phyloP scores from a whole-genome alignment of 2,888 invertebrate species.

The Watsonalla binaria region DNA sequence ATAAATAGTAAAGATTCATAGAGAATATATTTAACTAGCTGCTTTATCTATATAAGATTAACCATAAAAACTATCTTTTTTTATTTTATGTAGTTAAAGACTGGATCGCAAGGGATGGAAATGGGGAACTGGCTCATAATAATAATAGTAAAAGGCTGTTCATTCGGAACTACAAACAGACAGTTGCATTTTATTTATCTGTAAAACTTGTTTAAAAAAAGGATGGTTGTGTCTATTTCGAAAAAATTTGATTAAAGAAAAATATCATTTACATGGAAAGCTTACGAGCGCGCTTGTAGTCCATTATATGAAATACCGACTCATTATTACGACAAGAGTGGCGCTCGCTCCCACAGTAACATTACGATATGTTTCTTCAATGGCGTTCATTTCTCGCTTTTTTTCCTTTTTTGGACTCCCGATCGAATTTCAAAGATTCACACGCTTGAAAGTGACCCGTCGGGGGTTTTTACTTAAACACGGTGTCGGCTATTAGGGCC shows the following conservation, averaged over 20 bases:
- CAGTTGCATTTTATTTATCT: too few relatives aligned
- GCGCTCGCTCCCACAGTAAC: conserved; percentile 59
- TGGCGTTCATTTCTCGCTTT: conserved; percentile 39
- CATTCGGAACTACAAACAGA: too few relatives aligned
- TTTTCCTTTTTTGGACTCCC: conserved; percentile 25
- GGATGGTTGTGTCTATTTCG: too few relatives aligned
- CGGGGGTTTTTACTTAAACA: conserved; percentile 42
- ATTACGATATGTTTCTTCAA: conserved; percentile 58
- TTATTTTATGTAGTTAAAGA: too few relatives aligned
- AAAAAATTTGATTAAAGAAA: neutral
- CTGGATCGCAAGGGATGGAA: too few relatives aligned
- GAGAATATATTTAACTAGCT: too few relatives aligned
- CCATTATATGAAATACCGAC: conserved; percentile 48
- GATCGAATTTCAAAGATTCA: conserved; percentile 43
- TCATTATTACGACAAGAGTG: conserved; percentile 47
- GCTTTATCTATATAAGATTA: too few relatives aligned
- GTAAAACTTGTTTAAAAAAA: too few relatives aligned
- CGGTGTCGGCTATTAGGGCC: conserved; percentile 41
- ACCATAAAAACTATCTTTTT: too few relatives aligned
- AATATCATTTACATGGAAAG: conserved; percentile 2
- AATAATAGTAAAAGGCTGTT: too few relatives aligned
- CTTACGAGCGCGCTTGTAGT: conserved; percentile 23
- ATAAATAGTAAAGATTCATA: too few relatives aligned
- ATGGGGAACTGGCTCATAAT: too few relatives aligned
- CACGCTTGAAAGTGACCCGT: conserved; percentile 57